Conservation (phyloP, 2,888 invertebrate species). For the Lampropteryx suffumata region DNA sequence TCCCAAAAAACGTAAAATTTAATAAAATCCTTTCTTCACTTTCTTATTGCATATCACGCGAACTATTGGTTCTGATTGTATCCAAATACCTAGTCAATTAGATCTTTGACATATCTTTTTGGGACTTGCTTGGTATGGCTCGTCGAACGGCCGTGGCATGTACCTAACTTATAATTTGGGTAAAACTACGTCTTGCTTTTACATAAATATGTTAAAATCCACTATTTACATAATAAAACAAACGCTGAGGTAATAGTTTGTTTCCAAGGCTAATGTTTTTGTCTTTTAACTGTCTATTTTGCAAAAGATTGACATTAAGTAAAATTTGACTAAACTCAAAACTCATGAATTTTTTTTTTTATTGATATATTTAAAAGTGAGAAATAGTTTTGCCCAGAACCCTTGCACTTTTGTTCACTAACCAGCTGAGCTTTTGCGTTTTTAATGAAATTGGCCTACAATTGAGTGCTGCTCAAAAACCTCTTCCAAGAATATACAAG, state of each 20-base stretch:
- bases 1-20: constrained; percentile 47
- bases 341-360: no score
- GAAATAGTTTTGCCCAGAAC: constrained; percentile 32
- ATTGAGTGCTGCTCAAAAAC: constrained; percentile 41
- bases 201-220: neutral
- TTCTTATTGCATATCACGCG: constrained; percentile 75
- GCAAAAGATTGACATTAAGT: no score
- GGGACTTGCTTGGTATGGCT: constrained; percentile 12
- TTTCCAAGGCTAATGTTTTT: no score
- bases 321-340: no score
- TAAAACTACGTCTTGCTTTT: constrained; percentile 28
- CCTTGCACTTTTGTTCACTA: constrained; percentile 51
- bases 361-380: constrained; percentile 5
- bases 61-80: constrained; percentile 49
- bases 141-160: constrained; percentile 31
- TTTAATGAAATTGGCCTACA: constrained; percentile 36
- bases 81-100: constrained; percentile 69
- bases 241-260: no score
- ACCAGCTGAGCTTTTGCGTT: constrained; percentile 50
- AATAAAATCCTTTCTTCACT: constrained; percentile 61
- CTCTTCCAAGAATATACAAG: constrained; percentile 19
- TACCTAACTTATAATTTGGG: constrained; percentile 23
- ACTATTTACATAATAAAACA: no score
- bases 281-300: no score
- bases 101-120: constrained; percentile 57